Base-by-base conservation (phyloP, 2,113 vertebrate species). In the Artemisiospiza belli region DNA sequence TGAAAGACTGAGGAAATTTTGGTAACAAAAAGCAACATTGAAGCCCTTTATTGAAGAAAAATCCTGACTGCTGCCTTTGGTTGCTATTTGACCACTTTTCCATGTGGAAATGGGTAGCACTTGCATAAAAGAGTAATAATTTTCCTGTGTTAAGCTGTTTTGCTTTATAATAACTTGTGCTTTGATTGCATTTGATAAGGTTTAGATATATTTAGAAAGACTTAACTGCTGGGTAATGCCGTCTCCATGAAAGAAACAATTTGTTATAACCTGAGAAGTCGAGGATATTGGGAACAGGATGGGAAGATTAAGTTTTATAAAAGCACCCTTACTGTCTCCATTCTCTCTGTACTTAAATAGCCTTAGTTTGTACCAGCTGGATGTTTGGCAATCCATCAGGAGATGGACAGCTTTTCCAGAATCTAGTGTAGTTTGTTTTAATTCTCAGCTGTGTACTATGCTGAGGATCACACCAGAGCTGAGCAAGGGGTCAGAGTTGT, bases 151-250 rank as follows among this genome's bases (percentile, higher is more conserved):
- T 90, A 75, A 87, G 69, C 57, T 96, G 47, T 94, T 95, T 79
- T 87, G 58, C 66, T 85, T 88, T 80, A 66, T 72, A 68, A 33
- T 78, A 76, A 87, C 69, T 92, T 58, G 37, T 90, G 43, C 62
- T 94, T 85, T 94, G 78, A 87, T 96, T 94, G 58, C 78, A 72
- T 88, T 90, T 90, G 76, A 70, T 86, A 89, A 82, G 78, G 41
- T 92, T 68, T 80, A 90, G 80, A 86, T 92, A 78, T 63, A 86
- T 86, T 87, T 95, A 88, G 88, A 77, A 90, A 80, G 55, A 31
- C 55, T 55, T 74, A n/a, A 33, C 68, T 92, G 68, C 68, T 94
- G 88, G 59, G 16, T 92, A 86, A 67, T 88, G 67, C 62, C 35
- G 23, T 63, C 88, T 85, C 33, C 35, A 61, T 92, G 43, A 77